Evolutionary conservation across 2,113 vertebrate genomes (phyloP).

Genomic region (Neopipo cinnamomea): DNA sequence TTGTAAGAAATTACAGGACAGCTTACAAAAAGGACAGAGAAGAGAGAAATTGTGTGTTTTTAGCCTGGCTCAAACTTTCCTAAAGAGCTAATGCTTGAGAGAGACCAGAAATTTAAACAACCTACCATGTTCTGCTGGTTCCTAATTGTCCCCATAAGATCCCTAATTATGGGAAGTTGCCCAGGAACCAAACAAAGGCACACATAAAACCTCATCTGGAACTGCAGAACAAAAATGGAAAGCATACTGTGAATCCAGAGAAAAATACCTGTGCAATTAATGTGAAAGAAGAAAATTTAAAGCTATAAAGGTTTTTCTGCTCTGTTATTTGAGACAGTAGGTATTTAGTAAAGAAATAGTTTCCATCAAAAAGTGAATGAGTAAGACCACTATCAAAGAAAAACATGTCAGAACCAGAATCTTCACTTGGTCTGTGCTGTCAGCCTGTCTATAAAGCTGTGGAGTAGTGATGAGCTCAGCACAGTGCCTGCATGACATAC

Average conservation of each 20-base stretch:
- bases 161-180: neutral
- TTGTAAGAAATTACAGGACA: neutral
- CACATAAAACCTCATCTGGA: neutral
- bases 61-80: neutral
- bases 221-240: neutral
- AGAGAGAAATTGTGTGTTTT: neutral
- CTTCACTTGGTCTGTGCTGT: neutral
- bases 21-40: neutral
- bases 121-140: neutral
- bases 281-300: neutral
- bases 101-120: neutral
- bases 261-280: neutral
- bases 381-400: neutral
- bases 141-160: neutral
- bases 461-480: neutral
- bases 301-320: neutral
- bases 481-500: neutral
- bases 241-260: neutral
- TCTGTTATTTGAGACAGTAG: neutral
- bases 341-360: neutral
- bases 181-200: neutral
- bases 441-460: neutral
- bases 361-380: neutral
- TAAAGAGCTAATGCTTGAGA: neutral
- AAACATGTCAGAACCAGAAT: neutral